These are phyloP conservation scores for Eupsilia transversa DNA, from an alignment of 2,888 invertebrate species.

Conservation along the genomic window DNA sequence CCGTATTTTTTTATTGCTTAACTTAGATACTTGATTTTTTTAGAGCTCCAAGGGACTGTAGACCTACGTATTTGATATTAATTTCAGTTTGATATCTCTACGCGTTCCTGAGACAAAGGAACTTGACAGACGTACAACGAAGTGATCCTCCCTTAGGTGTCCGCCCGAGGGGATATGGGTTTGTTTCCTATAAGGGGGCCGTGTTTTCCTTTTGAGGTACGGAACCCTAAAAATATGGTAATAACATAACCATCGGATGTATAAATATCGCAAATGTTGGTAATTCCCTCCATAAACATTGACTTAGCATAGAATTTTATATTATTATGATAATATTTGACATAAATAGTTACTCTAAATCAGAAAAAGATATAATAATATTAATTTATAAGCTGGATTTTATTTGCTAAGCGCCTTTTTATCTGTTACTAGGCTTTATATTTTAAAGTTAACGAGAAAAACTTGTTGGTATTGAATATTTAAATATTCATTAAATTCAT, in stretches of 20 bases:
- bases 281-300: slow-evolving; percentile 22
- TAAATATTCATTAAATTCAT: neutral
- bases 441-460: slow-evolving; percentile 20
- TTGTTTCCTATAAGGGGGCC: no score
- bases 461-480: slow-evolving; percentile 20
- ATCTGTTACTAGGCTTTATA: slow-evolving; percentile 2
- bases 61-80: no score
- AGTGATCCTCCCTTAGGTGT: no score
- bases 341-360: slow-evolving; percentile 21
- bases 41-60: no score
- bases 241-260: neutral
- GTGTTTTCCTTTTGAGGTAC: no score
- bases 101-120: no score
- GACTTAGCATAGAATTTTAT: neutral
- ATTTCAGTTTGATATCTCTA: no score
- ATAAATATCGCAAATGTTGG: slow-evolving; percentile 4
- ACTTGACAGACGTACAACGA: no score
- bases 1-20: no score
- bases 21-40: no score
- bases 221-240: slow-evolving; percentile 17
- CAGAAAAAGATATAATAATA: neutral
- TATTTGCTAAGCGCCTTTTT: slow-evolving; percentile 9
- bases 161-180: no score
- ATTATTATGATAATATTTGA: slow-evolving; percentile 41
- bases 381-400: neutral